Evolutionary conservation across 2,113 vertebrate genomes (phyloP).

Genomic region (Tenebrosternarchus preto): DNA sequence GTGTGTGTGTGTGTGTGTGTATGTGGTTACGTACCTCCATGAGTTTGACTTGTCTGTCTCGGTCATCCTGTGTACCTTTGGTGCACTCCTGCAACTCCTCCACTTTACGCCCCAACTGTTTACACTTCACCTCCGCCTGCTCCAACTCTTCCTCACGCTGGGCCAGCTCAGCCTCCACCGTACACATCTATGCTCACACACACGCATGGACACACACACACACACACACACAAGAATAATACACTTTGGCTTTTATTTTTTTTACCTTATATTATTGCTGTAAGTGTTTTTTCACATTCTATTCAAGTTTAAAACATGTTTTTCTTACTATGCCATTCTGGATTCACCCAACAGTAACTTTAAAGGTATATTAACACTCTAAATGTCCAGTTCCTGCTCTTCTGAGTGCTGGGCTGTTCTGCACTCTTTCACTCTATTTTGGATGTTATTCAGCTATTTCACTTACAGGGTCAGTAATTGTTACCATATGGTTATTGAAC

Average conservation of each 20-base stretch:
- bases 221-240: conserved; percentile 16
- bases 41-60: conserved; percentile 81
- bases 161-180: conserved; percentile 84
- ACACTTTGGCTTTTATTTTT: not conserved
- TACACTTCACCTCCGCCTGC: conserved; percentile 79
- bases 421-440: not conserved
- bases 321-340: not conserved
- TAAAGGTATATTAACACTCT: too few species aligned
- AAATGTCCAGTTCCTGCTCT: not conserved
- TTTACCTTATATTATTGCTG: too few species aligned
- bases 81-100: conserved; percentile 83
- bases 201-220: conserved; percentile 19
- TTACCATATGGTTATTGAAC: conserved; percentile 10
- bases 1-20: conserved; percentile 2
- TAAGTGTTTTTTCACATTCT: too few species aligned
- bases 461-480: not conserved
- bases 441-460: not conserved
- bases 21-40: conserved; percentile 82
- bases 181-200: conserved; percentile 74
- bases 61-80: conserved; percentile 77
- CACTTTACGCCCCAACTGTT: conserved; percentile 82
- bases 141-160: conserved; percentile 81
- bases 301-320: too few species aligned
- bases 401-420: not conserved
- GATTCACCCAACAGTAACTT: not conserved